Base-by-base conservation (phyloP, 2,797 vertebrate species). In the Neosilurus mollespiculum region DNA sequence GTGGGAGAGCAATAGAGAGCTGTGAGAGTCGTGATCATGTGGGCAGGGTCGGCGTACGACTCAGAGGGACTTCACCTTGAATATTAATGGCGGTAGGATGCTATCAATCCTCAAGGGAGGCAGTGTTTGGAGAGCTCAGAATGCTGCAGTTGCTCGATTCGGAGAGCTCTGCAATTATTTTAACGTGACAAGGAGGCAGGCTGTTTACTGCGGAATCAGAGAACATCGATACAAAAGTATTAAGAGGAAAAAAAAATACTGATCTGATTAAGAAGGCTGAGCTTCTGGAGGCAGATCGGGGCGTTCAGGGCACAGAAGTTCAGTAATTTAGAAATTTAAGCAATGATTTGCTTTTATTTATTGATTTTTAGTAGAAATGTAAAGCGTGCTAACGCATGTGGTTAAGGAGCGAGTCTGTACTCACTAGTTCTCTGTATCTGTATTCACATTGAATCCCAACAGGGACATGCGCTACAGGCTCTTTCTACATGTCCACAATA, bases 31-130 rank as follows among this genome's bases (percentile, higher is more conserved):
- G 79, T 56, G 83, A 80, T 77, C 75, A 70, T 66, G 80, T 82
- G 82, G 77, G 62, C 58, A 81, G 81, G 78, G 87, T 79, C 62
- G 59, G 78, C 70, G 64, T 83, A 83, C 65, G 53, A 78, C 76
- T 86, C 80, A 62, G 84, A 85, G 77, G 84, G 78, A 81, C 88
- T 86, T 89, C 88, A 86, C 87, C 86, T 87, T 88, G 88, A 87
- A 86, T 87, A 87, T 89, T 87, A 87, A 87, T 87, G 85, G 72
- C 61, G 24, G 65, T 78, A 54, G 72, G 83, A 85, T 73, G 78
- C 61, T 81, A 85, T 85, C 86, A 82, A 83, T 87, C 80, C 84
- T 65, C 58, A 51, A 81, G 78, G 34, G 61, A 84, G 83, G 75
- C 80, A 79, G 84, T 62, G 81, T 79, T 78, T 62, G 73, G 75